phyloP scores from a whole-genome alignment of 1,140 invertebrate genomes.

The Scaptomyza pallida region DNA sequence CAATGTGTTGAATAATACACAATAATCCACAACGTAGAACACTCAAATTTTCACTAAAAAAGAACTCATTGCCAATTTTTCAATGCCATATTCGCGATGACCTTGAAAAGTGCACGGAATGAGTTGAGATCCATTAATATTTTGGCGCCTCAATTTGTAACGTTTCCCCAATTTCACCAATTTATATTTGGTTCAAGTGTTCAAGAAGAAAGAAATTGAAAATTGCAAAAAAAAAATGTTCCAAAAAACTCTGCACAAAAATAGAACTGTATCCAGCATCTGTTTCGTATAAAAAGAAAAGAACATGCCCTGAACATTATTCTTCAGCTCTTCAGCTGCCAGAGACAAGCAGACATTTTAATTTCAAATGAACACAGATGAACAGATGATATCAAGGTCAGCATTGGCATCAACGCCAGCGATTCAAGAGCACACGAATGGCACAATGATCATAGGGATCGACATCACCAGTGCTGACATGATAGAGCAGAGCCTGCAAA shows the following conservation, averaged over 20 bases:
- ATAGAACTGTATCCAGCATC: slow-evolving; percentile 67
- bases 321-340: background rate
- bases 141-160: slow-evolving; percentile 40
- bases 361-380: background rate
- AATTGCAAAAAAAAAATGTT: slow-evolving; percentile 7
- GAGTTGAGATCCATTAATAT: slow-evolving; percentile 59
- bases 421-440: slow-evolving; percentile 45
- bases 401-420: slow-evolving; percentile 29
- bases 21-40: no score
- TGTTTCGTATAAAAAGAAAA: slow-evolving; percentile 64
- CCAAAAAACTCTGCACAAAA: slow-evolving; percentile 51
- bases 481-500: slow-evolving; percentile 59
- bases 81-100: slow-evolving; percentile 56
- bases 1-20: background rate
- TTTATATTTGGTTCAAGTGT: slow-evolving; percentile 37
- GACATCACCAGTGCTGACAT: slow-evolving; percentile 39
- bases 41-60: no score
- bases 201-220: slow-evolving; percentile 54
- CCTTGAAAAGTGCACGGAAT: slow-evolving; percentile 57
- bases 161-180: slow-evolving; percentile 37
- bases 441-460: slow-evolving; percentile 55
- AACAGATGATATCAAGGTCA: no score
- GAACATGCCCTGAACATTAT: slow-evolving; percentile 3
- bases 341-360: slow-evolving; percentile 29
- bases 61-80: no score